Base-by-base conservation (phyloP, 2,888 invertebrate genomes). In the Lutraria lutraria region DNA sequence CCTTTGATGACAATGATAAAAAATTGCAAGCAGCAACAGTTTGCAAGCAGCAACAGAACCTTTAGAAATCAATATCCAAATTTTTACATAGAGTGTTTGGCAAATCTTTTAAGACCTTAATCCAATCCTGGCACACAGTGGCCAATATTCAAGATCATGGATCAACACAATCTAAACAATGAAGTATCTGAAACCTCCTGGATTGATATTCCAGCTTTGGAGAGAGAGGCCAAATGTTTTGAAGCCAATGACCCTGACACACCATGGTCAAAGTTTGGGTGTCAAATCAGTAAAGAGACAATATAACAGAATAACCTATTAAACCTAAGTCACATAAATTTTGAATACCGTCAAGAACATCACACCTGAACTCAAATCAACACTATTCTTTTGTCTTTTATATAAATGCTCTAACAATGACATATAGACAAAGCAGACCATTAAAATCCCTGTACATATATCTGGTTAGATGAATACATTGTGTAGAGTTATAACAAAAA, bases 321-420 rank as follows among this genome's bases (percentile, higher is more conserved):
- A 25, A 68, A 68, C 12, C 63, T 25, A 68, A 6, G 63, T 12
- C 63, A 68, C 63, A 25, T 3, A 21, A 68, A 25, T 25, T 16
- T 60, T 60, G 21, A 2, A 60, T n/a, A n/a, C 6, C 19, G 25
- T 25, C n/a, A 25, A 25, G 25, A 6, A 68, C 13, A 60, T 60
- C 60, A 60, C 60, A 60, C 63, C 63, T 68, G 43, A 43, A 43
- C 25, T 68, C n/a, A 68, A 68, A 12, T 68, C 25, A n/a, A 68
- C 63, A 68, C 63, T 4, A 25, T 68, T 68, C 63, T 68, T 68
- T 68, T 68, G 63, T 68, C 63, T 68, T 68, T 68, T 43, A 4
- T 68, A 68, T 25, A 68, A 25, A 68, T 68, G 10, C 25, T 68
- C n/a, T 25, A 68, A 68, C 63, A 68, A 68, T 68, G 63, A 68